A percentile compares a stretch with the other conserved stretches of the same genome.
Conservation (phyloP, 1,140 invertebrate genomes). For the Latrodectus geometricus region DNA sequence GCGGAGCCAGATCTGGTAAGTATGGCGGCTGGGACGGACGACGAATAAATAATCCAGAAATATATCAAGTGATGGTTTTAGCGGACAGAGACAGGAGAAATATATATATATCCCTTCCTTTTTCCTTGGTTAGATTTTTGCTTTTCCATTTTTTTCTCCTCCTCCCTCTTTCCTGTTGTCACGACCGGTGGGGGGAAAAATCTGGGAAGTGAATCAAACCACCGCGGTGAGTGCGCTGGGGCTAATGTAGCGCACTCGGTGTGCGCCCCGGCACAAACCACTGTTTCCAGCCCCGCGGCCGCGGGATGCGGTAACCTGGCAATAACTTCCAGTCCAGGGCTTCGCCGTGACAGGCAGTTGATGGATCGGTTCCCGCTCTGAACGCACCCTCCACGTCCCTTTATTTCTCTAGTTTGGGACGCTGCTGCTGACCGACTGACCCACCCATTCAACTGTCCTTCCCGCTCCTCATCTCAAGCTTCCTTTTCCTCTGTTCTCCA, state of each 20-base stretch:
- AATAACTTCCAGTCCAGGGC: constrained; percentile 52
- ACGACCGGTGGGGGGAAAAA: constrained; percentile 13
- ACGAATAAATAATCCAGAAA: constrained; percentile 38
- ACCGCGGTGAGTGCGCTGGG: background rate
- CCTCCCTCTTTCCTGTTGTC: constrained; percentile 18
- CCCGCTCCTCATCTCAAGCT: background rate
- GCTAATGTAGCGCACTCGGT: constrained; percentile 46
- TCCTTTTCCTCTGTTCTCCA: constrained; percentile 4
- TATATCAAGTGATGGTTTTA: constrained; percentile 29
- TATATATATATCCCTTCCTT: background rate
- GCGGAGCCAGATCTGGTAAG: background rate
- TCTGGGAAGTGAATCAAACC: constrained; percentile 41
- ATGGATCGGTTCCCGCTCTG: constrained; percentile 42
- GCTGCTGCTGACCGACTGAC: constrained; percentile 15
- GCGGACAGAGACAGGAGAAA: constrained; percentile 23
- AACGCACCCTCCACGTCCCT: constrained; percentile 26
- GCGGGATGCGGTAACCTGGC: constrained; percentile 44
- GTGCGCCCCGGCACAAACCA: constrained; percentile 22
- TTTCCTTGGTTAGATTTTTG: background rate
- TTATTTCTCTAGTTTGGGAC: constrained; percentile 22
- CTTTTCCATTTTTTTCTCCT: constrained; percentile 15
- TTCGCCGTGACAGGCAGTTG: constrained; percentile 34
- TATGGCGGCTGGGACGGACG: background rate
- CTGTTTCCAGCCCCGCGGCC: constrained; percentile 23
- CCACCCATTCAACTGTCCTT: background rate